Conservation (phyloP, 2,113 vertebrate genomes). For the Sinosuthora webbiana region DNA sequence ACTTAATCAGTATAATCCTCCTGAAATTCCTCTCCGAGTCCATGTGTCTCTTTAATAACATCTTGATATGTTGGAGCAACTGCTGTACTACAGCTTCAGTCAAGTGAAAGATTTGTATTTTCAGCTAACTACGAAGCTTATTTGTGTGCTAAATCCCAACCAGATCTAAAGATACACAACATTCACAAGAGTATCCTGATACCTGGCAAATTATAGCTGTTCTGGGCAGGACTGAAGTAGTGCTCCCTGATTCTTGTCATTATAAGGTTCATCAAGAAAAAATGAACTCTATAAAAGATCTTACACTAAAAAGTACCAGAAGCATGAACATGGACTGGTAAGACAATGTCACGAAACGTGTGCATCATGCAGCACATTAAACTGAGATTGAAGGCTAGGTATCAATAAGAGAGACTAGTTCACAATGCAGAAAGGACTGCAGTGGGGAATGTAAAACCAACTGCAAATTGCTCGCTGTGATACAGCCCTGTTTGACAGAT, state of each 20-base stretch:
- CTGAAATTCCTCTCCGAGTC: not conserved
- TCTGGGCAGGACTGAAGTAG: not conserved
- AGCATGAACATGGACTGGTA: not conserved
- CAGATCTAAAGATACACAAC: not conserved
- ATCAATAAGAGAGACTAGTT: not conserved
- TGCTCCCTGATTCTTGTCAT: not conserved
- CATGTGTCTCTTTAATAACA: constrained; percentile 39
- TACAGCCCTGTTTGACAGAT: not conserved
- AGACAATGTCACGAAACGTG: not conserved
- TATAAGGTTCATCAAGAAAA: not conserved
- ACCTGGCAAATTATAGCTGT: not conserved
- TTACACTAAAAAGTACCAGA: not conserved
- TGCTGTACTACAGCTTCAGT: constrained; percentile 44
- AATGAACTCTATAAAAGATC: rapidly evolving
- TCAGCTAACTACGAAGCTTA: not conserved
- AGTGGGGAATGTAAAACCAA: not conserved
- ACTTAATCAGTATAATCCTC: constrained; percentile 38
- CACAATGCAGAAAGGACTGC: not conserved
- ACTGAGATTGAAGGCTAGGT: not conserved
- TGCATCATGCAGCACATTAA: not conserved
- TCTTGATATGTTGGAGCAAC: constrained; percentile 67
- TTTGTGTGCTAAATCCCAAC: not conserved
- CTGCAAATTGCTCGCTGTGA: not conserved
- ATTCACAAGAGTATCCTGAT: not conserved
- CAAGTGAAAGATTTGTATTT: constrained; percentile 34